Conservation (phyloP, 2,888 invertebrate species). For the Amphimallon solstitiale region DNA sequence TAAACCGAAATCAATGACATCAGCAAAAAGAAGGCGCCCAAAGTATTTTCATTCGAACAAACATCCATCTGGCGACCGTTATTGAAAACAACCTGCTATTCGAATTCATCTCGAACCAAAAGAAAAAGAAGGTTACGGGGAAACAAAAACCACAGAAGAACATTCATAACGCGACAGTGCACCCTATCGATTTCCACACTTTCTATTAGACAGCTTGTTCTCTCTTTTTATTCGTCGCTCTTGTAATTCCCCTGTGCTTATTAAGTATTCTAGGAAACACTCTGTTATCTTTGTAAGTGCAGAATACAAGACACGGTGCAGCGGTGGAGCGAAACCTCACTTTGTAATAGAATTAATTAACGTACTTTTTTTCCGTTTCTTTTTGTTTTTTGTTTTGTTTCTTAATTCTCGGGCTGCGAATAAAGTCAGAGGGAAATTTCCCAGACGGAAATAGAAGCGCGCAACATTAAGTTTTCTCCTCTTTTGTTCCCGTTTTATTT, state of each 20-base stretch:
- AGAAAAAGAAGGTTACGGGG: not conserved
- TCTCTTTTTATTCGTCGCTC: slow-evolving; percentile 2
- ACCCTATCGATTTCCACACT: slow-evolving; percentile 29
- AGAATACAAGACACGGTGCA: not conserved
- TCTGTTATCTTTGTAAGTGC: slow-evolving; percentile 5
- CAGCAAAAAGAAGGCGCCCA: not conserved
- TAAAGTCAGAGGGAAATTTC: slow-evolving; percentile 1
- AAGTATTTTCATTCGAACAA: slow-evolving; percentile 27
- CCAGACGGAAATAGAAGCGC: not conserved
- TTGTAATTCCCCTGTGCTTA: not conserved
- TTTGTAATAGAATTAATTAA: slow-evolving; percentile 26
- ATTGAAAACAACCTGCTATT: slow-evolving; percentile 16
- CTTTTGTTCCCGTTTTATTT: slow-evolving; percentile 9
- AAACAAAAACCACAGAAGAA: slow-evolving; percentile 32
- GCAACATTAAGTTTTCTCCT: not conserved
- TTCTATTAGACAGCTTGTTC: slow-evolving; percentile 16
- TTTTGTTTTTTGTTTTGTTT: not conserved
- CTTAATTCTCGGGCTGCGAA: not conserved
- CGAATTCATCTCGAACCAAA: not conserved
- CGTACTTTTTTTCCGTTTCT: slow-evolving; percentile 10
- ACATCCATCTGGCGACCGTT: slow-evolving; percentile 14
- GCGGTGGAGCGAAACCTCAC: not conserved
- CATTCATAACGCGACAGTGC: slow-evolving; percentile 33
- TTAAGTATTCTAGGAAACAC: slow-evolving; percentile 31
- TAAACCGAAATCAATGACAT: slow-evolving; percentile 3